A percentile compares a stretch with the other conserved stretches of the same genome.
These are phyloP conservation scores for Lytechinus pictus DNA, from an alignment of 35 echinoderm and acorn worm species.

Conservation along the genomic window DNA sequence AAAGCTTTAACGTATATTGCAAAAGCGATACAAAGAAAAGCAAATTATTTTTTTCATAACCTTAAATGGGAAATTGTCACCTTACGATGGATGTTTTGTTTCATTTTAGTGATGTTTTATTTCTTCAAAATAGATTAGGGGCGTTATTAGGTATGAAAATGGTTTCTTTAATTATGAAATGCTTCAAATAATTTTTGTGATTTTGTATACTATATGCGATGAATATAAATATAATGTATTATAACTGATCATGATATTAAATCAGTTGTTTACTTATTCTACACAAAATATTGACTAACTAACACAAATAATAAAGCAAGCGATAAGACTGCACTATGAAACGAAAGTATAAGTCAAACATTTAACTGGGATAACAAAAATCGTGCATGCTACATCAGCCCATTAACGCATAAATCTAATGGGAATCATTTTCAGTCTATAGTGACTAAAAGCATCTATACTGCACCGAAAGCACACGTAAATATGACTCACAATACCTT, in stretches of 20 bases:
- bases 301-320: not conserved
- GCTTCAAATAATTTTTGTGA: not conserved
- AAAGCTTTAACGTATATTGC: not conserved
- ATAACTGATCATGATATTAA: not conserved
- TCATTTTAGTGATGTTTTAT: no score
- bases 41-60: not conserved
- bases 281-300: not conserved
- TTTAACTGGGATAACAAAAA: not conserved
- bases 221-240: not conserved
- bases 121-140: no score
- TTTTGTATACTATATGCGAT: not conserved
- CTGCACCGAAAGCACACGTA: not conserved
- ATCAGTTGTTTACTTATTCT: not conserved
- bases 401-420: not conserved
- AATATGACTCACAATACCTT: not conserved
- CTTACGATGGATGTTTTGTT: no score
- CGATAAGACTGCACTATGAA: not conserved
- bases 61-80: no score
- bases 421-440: not conserved
- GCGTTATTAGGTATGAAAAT: not conserved
- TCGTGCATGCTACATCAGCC: not conserved
- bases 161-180: not conserved
- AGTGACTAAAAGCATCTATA: not conserved
- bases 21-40: not conserved
- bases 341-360: not conserved